These are phyloP conservation scores for Sebastes taczanowskii DNA, from an alignment of 2,797 vertebrate genomes.

Conservation along the genomic window DNA sequence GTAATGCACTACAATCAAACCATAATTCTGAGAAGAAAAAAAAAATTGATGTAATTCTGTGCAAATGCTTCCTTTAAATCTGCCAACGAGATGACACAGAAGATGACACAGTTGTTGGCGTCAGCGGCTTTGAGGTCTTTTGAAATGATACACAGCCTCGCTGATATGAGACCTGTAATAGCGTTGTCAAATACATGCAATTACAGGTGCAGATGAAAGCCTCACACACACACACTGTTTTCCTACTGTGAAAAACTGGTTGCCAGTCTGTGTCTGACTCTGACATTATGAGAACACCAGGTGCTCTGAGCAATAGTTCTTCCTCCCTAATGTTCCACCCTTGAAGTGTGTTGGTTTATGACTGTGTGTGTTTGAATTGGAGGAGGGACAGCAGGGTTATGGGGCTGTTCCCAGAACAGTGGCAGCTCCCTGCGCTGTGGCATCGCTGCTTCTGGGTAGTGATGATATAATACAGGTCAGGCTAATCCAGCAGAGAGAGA, in stretches of 20 bases:
- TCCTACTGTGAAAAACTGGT: slow-evolving; percentile 22
- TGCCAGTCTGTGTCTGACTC: slow-evolving; percentile 35
- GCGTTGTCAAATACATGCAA: slow-evolving; percentile 31
- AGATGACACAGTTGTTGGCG: slow-evolving; percentile 2
- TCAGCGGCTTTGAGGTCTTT: slow-evolving; percentile 16
- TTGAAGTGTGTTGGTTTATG: slow-evolving; percentile 20
- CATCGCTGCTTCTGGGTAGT: neutral
- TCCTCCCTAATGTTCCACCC: slow-evolving; percentile 14
- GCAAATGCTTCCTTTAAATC: neutral
- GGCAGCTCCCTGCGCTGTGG: neutral
- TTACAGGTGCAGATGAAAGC: slow-evolving; percentile 38
- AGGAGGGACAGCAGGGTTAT: slow-evolving; percentile 1
- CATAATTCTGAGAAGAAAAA: neutral
- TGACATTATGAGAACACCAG: slow-evolving; percentile 67
- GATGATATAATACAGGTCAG: slow-evolving; percentile 16
- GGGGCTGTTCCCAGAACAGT: slow-evolving; percentile 11
- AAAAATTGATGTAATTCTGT: neutral
- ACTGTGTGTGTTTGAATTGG: neutral
- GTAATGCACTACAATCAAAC: neutral
- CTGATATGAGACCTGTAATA: slow-evolving; percentile 33
- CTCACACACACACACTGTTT: neutral
- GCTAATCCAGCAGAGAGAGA: neutral
- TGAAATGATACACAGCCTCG: slow-evolving; percentile 18
- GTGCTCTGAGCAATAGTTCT: slow-evolving; percentile 52
- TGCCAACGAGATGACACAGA: neutral